Conservation (phyloP, 2,113 vertebrate species). For the Malurus alboscapulatus region DNA sequence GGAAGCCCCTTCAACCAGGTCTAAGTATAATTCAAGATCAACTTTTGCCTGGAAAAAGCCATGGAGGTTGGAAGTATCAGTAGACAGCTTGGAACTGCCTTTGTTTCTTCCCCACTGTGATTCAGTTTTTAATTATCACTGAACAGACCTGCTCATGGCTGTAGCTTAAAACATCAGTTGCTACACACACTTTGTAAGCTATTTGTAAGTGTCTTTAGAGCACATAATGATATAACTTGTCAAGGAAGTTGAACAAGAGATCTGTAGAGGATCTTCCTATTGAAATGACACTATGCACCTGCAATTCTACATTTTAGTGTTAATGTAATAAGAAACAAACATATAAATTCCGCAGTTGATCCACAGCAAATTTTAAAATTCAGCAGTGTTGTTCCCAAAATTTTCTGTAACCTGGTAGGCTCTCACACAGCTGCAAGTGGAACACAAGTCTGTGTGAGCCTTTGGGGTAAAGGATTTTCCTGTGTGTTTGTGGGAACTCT, state of each 20-base stretch:
- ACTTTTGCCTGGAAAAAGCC: neutral
- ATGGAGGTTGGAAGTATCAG: neutral
- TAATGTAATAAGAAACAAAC: neutral
- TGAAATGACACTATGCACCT: neutral
- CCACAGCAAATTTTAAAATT: neutral
- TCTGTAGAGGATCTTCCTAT: neutral
- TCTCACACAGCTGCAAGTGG: neutral
- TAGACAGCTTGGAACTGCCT: neutral
- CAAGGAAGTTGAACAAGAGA: neutral
- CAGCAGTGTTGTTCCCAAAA: neutral
- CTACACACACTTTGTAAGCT: neutral
- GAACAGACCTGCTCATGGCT: neutral
- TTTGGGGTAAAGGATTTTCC: neutral
- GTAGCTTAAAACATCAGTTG: neutral
- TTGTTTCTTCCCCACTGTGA: neutral
- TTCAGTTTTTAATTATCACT: neutral
- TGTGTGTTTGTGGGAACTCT: neutral
- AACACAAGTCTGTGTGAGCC: neutral
- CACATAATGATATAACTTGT: neutral
- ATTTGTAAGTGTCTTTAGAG: neutral
- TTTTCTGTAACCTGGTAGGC: neutral
- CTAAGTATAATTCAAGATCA: neutral
- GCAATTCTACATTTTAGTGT: neutral
- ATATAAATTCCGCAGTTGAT: neutral
- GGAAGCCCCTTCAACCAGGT: neutral